These are phyloP conservation scores for Gallinago media DNA, from an alignment of 2,113 vertebrate genomes.

Conservation along the genomic window DNA sequence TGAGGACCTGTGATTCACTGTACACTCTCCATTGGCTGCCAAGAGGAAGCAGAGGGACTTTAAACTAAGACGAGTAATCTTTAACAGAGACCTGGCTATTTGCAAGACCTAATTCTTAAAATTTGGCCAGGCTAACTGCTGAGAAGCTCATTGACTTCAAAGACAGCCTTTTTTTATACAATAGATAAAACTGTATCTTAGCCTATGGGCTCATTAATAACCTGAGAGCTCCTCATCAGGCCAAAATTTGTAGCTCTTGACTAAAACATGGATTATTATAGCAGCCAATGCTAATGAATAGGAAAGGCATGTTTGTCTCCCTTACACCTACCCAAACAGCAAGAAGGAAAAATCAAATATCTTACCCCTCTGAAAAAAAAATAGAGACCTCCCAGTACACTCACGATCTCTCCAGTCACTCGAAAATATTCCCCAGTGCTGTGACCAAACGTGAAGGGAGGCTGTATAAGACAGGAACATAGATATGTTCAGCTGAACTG, in stretches of 20 bases:
- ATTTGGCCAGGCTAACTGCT: background rate
- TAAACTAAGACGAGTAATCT: background rate
- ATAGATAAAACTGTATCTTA: background rate
- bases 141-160: background rate
- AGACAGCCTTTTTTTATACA: background rate
- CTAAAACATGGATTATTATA: background rate
- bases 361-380: slow-evolving; percentile 92
- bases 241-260: background rate
- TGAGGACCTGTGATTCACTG: background rate
- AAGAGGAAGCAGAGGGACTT: background rate
- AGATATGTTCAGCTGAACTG: background rate
- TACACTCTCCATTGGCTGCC: background rate
- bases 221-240: background rate
- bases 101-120: background rate
- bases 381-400: slow-evolving; percentile 81
- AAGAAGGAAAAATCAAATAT: background rate
- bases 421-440: slow-evolving; percentile 77
- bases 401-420: slow-evolving; percentile 81
- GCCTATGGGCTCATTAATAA: background rate
- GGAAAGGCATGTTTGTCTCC: background rate
- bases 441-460: slow-evolving; percentile 70
- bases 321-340: background rate
- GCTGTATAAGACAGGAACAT: slow-evolving; percentile 72
- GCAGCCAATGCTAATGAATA: background rate
- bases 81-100: background rate